phyloP scores from a whole-genome alignment of 1,140 invertebrate species.

The Temnothorax nylanderi region DNA sequence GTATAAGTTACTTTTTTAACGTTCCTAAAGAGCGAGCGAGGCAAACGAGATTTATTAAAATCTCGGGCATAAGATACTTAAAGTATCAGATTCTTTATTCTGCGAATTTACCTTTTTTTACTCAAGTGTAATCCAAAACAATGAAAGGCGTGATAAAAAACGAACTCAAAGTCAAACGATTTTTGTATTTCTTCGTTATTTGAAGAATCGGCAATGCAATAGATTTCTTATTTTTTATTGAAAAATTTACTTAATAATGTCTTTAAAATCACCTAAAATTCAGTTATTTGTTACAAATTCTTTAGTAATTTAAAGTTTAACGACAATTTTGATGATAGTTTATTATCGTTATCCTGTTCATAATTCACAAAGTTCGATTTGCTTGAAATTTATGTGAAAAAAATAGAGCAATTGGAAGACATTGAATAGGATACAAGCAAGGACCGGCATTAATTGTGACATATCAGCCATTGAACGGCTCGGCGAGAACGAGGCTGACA shows the following conservation, averaged over 20 bases:
- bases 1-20: conserved; percentile 60
- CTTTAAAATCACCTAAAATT: background rate
- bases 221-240: background rate
- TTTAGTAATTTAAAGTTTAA: background rate
- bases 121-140: conserved; percentile 34
- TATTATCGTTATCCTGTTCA: background rate
- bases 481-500: conserved; percentile 54
- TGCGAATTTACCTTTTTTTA: conserved; percentile 42
- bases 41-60: conserved; percentile 62
- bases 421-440: conserved; percentile 12
- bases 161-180: background rate
- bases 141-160: background rate
- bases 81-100: conserved; percentile 58
- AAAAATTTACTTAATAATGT: background rate
- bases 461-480: conserved; percentile 64
- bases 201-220: background rate
- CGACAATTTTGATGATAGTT: background rate
- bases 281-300: background rate
- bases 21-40: conserved; percentile 48
- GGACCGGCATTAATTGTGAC: conserved; percentile 70
- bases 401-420: conserved; percentile 43
- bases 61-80: conserved; percentile 55
- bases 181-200: background rate
- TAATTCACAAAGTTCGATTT: background rate
- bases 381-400: conserved; percentile 10